Conservation (phyloP, 2,888 invertebrate genomes). For the Leucoma salicis region DNA sequence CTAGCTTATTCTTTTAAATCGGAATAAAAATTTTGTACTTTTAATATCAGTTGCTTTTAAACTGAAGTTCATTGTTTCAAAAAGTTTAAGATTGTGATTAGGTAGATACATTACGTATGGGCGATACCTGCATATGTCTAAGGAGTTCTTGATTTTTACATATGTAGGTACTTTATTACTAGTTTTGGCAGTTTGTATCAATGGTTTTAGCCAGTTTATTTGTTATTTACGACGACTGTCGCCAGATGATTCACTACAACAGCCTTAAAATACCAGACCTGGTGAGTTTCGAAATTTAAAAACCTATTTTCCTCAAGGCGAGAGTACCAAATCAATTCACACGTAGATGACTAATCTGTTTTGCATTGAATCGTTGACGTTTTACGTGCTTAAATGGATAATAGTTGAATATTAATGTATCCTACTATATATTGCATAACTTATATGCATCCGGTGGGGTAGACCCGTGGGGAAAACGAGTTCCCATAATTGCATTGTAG, state of each 20-base stretch:
- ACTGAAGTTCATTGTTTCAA: too few species aligned
- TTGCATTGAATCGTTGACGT: constrained; percentile 1
- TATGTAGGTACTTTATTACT: too few species aligned
- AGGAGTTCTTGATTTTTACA: too few species aligned
- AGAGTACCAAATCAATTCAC: constrained; percentile 3
- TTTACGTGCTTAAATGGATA: constrained; percentile 17
- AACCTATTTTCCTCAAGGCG: constrained; percentile 10
- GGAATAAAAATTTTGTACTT: too few species aligned
- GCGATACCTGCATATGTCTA: too few species aligned
- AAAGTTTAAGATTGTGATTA: too few species aligned
- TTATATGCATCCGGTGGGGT: constrained; percentile 11
- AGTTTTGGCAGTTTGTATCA: too few species aligned
- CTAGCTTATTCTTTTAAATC: too few species aligned
- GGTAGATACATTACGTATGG: too few species aligned
- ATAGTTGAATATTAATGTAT: constrained; percentile 24
- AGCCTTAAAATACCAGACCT: background rate
- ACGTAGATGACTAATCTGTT: constrained; percentile 9
- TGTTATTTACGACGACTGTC: background rate
- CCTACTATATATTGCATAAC: constrained; percentile 20
- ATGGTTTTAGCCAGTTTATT: too few species aligned
- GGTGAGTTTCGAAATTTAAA: background rate
- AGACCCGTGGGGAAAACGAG: constrained; percentile 10
- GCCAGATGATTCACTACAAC: constrained; percentile 2
- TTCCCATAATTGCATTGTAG: too few species aligned
- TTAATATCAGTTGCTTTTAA: too few species aligned